Percentiles rank a stretch among this genome's conserved stretches.
phyloP scores from a whole-genome alignment of 2,888 invertebrate species.

The Rhamphomyia laevipes region DNA sequence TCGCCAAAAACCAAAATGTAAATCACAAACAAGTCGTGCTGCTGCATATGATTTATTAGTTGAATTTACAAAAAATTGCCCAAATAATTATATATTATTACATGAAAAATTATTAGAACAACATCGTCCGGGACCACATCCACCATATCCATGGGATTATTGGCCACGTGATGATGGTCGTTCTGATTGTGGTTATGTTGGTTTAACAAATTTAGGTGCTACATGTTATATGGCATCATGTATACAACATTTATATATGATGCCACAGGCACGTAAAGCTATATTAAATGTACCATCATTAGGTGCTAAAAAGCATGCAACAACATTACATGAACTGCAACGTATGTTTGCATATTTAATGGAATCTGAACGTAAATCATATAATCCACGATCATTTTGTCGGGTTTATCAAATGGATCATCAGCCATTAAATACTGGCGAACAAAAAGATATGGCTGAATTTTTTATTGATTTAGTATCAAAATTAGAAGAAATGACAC shows the following conservation, averaged over 20 bases:
- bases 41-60: slow-evolving; percentile 85
- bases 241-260: slow-evolving; percentile 95
- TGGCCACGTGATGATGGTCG: slow-evolving; percentile 95
- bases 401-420: slow-evolving; percentile 96
- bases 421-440: slow-evolving; percentile 88
- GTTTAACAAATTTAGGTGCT: slow-evolving; percentile 87
- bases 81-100: slow-evolving; percentile 74
- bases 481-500: slow-evolving; percentile 92
- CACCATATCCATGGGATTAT: slow-evolving; percentile 91
- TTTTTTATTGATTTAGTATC: slow-evolving; percentile 95
- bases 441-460: slow-evolving; percentile 97
- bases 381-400: slow-evolving; percentile 90
- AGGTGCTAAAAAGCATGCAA: slow-evolving; percentile 62
- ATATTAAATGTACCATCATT: slow-evolving; percentile 67
- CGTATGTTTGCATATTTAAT: slow-evolving; percentile 90
- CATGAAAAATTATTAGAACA: slow-evolving; percentile 75
- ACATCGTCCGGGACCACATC: slow-evolving; percentile 71
- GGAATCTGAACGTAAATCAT: slow-evolving; percentile 90
- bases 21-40: slow-evolving; percentile 77
- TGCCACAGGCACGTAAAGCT: slow-evolving; percentile 82
- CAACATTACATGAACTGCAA: slow-evolving; percentile 77
- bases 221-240: slow-evolving; percentile 98
- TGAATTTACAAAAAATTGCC: slow-evolving; percentile 73
- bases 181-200: slow-evolving; percentile 89
- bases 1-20: slow-evolving; percentile 84